These are phyloP conservation scores for Spisula solida DNA, from an alignment of 2,888 invertebrate species.

Conservation along the genomic window DNA sequence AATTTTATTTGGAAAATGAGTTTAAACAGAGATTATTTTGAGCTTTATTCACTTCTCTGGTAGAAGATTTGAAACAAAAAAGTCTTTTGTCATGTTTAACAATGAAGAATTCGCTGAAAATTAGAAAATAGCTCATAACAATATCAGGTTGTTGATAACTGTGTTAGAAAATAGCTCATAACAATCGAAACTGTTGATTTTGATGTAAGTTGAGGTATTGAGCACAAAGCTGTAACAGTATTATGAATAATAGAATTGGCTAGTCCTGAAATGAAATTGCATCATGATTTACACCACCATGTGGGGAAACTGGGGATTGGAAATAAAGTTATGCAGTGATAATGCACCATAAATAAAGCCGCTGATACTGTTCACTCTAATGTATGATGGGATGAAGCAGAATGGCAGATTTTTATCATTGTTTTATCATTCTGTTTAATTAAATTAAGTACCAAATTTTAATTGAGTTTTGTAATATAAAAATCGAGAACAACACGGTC, in stretches of 20 bases:
- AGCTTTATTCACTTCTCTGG: background rate
- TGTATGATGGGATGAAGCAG: background rate
- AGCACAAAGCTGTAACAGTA: no score
- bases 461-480: constrained; percentile 3
- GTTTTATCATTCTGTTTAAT: constrained; percentile 24
- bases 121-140: background rate
- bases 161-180: no score
- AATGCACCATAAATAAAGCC: constrained; percentile 3
- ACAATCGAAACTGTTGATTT: no score
- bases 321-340: background rate
- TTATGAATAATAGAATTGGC: no score
- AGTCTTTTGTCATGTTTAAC: background rate
- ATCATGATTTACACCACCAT: background rate
- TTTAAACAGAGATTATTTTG: background rate
- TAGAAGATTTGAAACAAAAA: background rate
- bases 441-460: constrained; percentile 23
- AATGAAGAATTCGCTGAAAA: background rate
- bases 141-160: no score
- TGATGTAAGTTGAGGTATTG: no score
- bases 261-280: background rate
- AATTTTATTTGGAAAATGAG: constrained; percentile 5
- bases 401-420: background rate
- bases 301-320: background rate
- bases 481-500: constrained; percentile 9
- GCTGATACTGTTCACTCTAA: background rate